Evolutionary conservation across 2,888 invertebrate species (phyloP), one percentile per base, ranked within the genome.

Genomic region (Periphyllus acericola): DNA sequence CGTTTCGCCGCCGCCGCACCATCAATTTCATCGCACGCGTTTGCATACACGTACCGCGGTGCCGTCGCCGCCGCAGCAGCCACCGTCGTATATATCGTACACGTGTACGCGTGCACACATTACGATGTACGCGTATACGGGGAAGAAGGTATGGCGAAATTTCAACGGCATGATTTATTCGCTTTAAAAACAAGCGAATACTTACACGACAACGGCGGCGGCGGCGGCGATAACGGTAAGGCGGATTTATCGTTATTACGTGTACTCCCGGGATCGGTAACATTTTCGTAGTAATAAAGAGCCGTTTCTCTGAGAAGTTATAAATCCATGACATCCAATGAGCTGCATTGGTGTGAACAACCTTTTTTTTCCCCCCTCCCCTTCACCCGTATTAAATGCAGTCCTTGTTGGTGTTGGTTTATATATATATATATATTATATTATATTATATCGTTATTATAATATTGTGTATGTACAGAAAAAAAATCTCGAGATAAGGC

Each of bases 81-180:
- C 21, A 74, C 74, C 5, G 17, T 40, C 5, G 17, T 40, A 74
- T 6, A 68, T 9, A 68, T 1, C 32, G 34, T 34, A 72, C 72
- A 34, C 72, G n/a, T 32, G 21, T n/a, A 34, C 6, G 68, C 25
- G 68, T 71, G n/a, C n/a, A 71, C 14, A 71, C 17, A 71, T 17
- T 17, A 32, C 14, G 3, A 72, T 29, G 11, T 29, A 68, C 29
- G 17, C 5, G 29, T 80, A 29, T 29, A 36, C 40, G 40, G 19
- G 46, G 52, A 40, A 68, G 52, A 40, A 36, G n/a, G n/a, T 40
- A 68, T 40, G 60, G 34, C 32, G 75, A 55, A 84, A 78, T 85
- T 85, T 85, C 68, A 19, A 68, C 46, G 66, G 46, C 85, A 68
- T 78, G 78, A 78, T 85, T 85, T 85, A 85, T 85, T 71, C 79